phyloP scores from a whole-genome alignment of 2,797 vertebrate species.

The Aulostomus chinensis region DNA sequence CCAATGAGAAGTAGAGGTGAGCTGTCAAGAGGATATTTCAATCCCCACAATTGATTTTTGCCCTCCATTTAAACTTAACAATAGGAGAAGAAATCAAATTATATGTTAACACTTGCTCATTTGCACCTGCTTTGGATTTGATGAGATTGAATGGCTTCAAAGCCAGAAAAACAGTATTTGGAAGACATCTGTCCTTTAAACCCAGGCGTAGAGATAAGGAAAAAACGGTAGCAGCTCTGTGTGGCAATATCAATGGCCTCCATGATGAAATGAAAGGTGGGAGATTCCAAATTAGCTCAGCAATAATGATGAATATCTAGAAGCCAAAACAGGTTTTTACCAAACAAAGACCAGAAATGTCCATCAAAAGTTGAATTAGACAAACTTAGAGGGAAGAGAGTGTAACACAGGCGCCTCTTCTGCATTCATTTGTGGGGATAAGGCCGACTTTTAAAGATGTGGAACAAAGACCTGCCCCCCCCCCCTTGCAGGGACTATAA shows the following conservation, averaged over 20 bases:
- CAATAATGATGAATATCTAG: too few species aligned
- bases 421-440: too few species aligned
- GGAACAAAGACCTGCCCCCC: too few species aligned
- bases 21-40: not conserved
- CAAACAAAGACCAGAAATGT: too few species aligned
- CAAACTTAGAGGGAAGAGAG: too few species aligned
- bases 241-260: not conserved
- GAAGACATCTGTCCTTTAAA: not conserved
- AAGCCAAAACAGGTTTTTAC: too few species aligned
- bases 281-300: not conserved
- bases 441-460: too few species aligned
- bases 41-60: not conserved
- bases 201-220: not conserved
- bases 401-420: too few species aligned
- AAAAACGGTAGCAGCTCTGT: not conserved
- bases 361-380: too few species aligned
- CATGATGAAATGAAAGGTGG: not conserved
- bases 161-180: not conserved
- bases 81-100: too few species aligned
- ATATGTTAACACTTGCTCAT: not conserved
- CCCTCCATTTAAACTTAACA: not conserved
- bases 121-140: not conserved
- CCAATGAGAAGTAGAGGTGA: not conserved
- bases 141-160: not conserved
- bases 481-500: too few species aligned